phyloP scores from a whole-genome alignment of 2,888 invertebrate genomes.

The Nomada flava region DNA sequence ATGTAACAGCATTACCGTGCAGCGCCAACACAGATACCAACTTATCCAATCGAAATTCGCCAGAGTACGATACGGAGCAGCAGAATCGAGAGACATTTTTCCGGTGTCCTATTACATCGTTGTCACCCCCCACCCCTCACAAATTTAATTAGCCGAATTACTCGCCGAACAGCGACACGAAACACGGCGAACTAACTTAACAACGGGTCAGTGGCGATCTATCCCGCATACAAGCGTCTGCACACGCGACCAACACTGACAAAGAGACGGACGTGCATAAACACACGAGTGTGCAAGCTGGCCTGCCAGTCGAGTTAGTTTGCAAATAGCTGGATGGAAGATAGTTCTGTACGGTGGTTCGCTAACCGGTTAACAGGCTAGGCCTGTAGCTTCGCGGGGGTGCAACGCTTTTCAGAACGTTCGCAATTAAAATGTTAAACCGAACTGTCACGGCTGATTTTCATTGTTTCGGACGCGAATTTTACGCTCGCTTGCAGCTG shows the following conservation, averaged over 20 bases:
- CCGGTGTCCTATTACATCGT: constrained; percentile 23
- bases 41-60: background rate
- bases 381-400: constrained; percentile 45
- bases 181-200: constrained; percentile 80
- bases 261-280: constrained; percentile 29
- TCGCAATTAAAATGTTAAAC: constrained; percentile 82
- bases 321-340: constrained; percentile 74
- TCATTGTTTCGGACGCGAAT: constrained; percentile 44
- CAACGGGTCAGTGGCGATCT: constrained; percentile 81
- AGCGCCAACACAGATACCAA: background rate
- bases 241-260: constrained; percentile 41
- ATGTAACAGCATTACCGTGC: no score
- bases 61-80: background rate
- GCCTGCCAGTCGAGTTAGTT: constrained; percentile 74
- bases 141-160: constrained; percentile 82
- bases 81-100: constrained; percentile 53
- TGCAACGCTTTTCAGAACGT: constrained; percentile 50
- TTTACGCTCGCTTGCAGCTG: constrained; percentile 12
- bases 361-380: constrained; percentile 56
- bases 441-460: constrained; percentile 74
- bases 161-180: constrained; percentile 72
- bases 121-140: constrained; percentile 58
- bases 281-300: constrained; percentile 28
- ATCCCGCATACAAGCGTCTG: constrained; percentile 64
- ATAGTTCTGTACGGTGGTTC: constrained; percentile 69